Base-by-base conservation (phyloP, 2,888 invertebrate genomes). In the Augiades crinisus region DNA sequence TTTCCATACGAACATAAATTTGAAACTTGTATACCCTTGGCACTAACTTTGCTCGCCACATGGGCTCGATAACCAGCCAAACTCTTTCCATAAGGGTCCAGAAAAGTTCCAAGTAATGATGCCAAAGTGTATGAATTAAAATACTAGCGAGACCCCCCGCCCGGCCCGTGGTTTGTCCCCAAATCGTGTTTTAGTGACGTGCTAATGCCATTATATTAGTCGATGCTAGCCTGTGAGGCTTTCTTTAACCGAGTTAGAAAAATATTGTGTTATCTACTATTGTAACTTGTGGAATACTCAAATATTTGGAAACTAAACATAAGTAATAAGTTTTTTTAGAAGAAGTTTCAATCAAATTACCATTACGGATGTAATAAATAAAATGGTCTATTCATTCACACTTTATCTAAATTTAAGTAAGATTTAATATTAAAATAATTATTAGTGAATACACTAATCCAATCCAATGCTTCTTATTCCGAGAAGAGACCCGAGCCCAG, bases 81-180 rank as follows among this genome's bases (percentile, higher is more conserved):
- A 50, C 37, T 34, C 33, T 33, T 47, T 40, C 27, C 12, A n/a
- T n/a, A 33, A 40, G 49, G 49, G 49, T 45, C 54, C 41, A 55
- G 50, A 61, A 65, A 75, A 74, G 65, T 77, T 72, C 63, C 67
- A 65, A 73, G 68, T 71, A 65, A 72, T 67, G 70, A 63, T 65
- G 63, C 58, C 59, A 58, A 62, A 70, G 74, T 67, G 67, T 65
- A 61, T 58, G 64, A 57, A 63, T 64, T 69, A 65, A 67, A 76
- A 70, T 70, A 66, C 68, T 70, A 61, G 64, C 53, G 63, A 56
- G 60, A 62, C 65, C 64, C 67, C 65, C 63, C 33, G 61, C 58
- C 8, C 24, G 52, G 64, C 53, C 58, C 55, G 59, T 37, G 47
- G 58, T 53, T 47, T 64, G 60, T 61, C 61, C 56, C 59, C 55